Base-by-base conservation (phyloP, 2,888 invertebrate species). In the Melinaea menophilus region DNA sequence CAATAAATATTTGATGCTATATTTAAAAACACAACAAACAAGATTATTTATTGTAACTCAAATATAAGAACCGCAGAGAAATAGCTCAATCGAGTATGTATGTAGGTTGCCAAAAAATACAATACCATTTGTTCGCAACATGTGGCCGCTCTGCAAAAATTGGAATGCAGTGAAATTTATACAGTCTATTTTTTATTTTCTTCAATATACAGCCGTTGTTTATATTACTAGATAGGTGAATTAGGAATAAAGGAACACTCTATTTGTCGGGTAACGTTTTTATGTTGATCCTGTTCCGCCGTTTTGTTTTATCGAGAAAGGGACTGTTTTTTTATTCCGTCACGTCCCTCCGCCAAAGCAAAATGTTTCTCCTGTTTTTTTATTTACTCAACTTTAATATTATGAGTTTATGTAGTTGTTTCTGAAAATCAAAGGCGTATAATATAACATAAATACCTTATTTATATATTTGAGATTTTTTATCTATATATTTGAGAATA, bases 111-210 rank as follows among this genome's bases (percentile, higher is more conserved):
- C 66, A 62, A 63, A 66, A 64, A 67, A 71, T 66, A 65, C 71
- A 69, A 68, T 69, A 64, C 67, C 69, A 69, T 71, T 71, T 67
- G 65, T 63, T 67, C 64, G 66, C 62, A 71, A 64, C 67, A 71
- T 70, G 69, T 71, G 70, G 69, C 62, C 59, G 64, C 61, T 59
- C 63, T 64, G 62, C 67, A 65, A 65, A 67, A 65, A 68, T 71
- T 69, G 64, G 67, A 68, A 69, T 68, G 68, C 67, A 67, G 62
- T 67, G 64, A 67, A 71, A 71, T 71, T 62, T 69, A 71, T 68
- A 68, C 64, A 68, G 64, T 64, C 51, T 55, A 58, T 34, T 62
- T 65, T 69, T 67, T 67, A 62, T 63, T 63, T 58, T 62, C 13
- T 48, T 22, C 54, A 37, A 61, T 58, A 60, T 47, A 58, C 33